Evolutionary conservation across 2,797 vertebrate genomes (phyloP).

Genomic region (Pogoniulus pusillus): DNA sequence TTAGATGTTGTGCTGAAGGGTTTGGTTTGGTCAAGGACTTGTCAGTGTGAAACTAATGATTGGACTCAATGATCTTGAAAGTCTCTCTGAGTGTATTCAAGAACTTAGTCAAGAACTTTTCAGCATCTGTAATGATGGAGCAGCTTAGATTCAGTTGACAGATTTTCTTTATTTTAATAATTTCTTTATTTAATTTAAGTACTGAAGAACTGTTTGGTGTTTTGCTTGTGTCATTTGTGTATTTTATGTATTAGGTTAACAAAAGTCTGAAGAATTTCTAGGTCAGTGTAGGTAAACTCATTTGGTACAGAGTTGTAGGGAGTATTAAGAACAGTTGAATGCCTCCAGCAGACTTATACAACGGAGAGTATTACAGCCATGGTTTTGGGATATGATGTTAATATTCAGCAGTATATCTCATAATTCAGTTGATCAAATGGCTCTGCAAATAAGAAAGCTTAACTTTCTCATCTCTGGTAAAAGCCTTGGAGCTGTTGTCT

Average conservation of each 20-base stretch:
- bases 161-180: background rate
- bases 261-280: background rate
- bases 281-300: background rate
- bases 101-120: background rate
- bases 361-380: conserved; percentile 13
- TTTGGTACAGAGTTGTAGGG: background rate
- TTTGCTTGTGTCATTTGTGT: too few species aligned
- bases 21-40: too few species aligned
- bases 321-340: conserved; percentile 35
- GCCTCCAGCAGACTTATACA: background rate
- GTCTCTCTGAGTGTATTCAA: too few species aligned
- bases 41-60: too few species aligned
- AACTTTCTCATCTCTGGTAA: background rate
- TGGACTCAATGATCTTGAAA: too few species aligned
- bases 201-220: background rate
- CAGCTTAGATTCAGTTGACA: background rate
- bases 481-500: background rate
- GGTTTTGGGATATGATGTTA: conserved; percentile 30
- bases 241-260: background rate
- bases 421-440: conserved; percentile 56
- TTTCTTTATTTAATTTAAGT: too few species aligned
- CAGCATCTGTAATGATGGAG: background rate
- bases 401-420: conserved; percentile 16
- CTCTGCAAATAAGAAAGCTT: conserved; percentile 44
- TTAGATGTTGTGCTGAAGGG: too few species aligned